These are phyloP conservation scores for Puntigrus tetrazona DNA, from an alignment of 2,113 vertebrate genomes.

Conservation along the genomic window DNA sequence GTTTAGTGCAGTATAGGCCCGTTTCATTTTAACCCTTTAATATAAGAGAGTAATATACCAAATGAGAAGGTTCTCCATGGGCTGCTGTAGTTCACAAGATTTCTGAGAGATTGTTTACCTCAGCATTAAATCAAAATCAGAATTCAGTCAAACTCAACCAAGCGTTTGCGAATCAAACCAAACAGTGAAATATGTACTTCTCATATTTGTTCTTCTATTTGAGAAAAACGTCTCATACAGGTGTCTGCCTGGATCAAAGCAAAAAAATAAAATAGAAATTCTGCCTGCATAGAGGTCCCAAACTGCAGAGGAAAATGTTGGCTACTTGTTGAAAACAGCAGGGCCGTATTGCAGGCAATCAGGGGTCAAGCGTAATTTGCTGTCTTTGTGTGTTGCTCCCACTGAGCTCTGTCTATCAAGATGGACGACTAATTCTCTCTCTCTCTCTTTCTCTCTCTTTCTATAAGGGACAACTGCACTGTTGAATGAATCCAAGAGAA, in stretches of 20 bases:
- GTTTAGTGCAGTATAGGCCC: too few relatives aligned
- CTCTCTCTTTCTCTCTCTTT: neutral
- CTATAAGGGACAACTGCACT: constrained; percentile 38
- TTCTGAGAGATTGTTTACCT: too few relatives aligned
- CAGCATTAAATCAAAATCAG: too few relatives aligned
- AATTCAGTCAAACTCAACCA: neutral
- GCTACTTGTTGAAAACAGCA: constrained; percentile 29
- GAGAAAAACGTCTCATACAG: neutral
- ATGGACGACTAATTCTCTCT: constrained; percentile 39
- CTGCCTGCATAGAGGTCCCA: neutral
- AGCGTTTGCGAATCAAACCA: neutral
- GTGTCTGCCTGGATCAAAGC: neutral
- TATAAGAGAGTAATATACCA: too few relatives aligned
- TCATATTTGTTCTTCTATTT: neutral
- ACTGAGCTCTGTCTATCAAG: constrained; percentile 9
- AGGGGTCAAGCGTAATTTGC: constrained; percentile 32
- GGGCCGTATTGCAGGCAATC: constrained; percentile 7
- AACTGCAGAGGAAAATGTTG: neutral
- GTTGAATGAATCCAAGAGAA: constrained; percentile 51
- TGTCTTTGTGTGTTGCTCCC: constrained; percentile 34
- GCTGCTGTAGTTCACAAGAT: neutral
- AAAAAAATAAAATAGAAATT: neutral
- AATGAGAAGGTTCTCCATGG: too few relatives aligned
- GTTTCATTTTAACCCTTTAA: too few relatives aligned
- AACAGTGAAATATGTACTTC: neutral